Conservation (phyloP, 2,797 vertebrate species). For the Menidia menidia region DNA sequence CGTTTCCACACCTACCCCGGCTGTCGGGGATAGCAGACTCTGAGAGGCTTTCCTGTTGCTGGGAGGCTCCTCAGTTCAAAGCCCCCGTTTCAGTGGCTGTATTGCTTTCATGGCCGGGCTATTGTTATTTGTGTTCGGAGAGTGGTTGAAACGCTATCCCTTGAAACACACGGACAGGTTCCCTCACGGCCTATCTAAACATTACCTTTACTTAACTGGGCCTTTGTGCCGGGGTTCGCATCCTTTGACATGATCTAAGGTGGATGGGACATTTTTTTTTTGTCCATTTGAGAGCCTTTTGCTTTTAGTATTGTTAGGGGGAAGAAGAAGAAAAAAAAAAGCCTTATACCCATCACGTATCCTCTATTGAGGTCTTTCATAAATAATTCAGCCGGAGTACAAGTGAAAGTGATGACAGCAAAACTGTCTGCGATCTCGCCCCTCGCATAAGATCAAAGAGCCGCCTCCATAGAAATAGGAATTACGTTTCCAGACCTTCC, state of each 20-base stretch:
- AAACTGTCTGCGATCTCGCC: slow-evolving; percentile 85
- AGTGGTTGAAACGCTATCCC: slow-evolving; percentile 69
- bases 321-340: slow-evolving; percentile 67
- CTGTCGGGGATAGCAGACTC: slow-evolving; percentile 44
- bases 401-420: slow-evolving; percentile 88
- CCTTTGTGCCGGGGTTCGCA: slow-evolving; percentile 72
- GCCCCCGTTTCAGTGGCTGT: slow-evolving; percentile 48
- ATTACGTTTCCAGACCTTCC: slow-evolving; percentile 83
- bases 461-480: slow-evolving; percentile 84
- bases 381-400: slow-evolving; percentile 87
- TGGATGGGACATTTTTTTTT: slow-evolving; percentile 80
- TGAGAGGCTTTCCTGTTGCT: slow-evolving; percentile 65
- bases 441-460: slow-evolving; percentile 85
- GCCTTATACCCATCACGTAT: slow-evolving; percentile 82
- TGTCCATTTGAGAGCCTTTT: slow-evolving; percentile 71
- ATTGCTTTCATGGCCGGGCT: slow-evolving; percentile 66
- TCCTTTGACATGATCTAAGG: slow-evolving; percentile 78
- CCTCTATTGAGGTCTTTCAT: slow-evolving; percentile 86
- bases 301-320: slow-evolving; percentile 82
- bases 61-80: slow-evolving; percentile 70
- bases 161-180: slow-evolving; percentile 62
- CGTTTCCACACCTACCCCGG: slow-evolving; percentile 26
- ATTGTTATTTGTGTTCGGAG: slow-evolving; percentile 64
- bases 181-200: slow-evolving; percentile 67
- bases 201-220: slow-evolving; percentile 72